Conservation (phyloP, 2,797 vertebrate species). For the Arctocebus calabarensis region DNA sequence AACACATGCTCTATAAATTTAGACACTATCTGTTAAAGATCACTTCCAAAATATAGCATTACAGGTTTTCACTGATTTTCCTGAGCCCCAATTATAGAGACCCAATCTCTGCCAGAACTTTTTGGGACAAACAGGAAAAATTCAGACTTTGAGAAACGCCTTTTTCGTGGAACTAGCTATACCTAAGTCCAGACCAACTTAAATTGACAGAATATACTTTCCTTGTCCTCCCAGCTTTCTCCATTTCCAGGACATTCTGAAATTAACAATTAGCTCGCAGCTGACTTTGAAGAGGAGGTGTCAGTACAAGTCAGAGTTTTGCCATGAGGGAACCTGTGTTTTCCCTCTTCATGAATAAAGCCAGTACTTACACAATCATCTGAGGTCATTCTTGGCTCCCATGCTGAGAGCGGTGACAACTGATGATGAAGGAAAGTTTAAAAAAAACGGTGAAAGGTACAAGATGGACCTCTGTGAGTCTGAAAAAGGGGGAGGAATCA, state of each 20-base stretch:
- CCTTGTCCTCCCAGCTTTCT: background rate
- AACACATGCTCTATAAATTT: conserved; percentile 44
- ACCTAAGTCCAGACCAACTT: conserved; percentile 9
- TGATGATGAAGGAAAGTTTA: background rate
- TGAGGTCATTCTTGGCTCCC: conserved; percentile 59
- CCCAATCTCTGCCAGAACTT: conserved; percentile 1
- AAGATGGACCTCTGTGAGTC: background rate
- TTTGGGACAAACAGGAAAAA: background rate
- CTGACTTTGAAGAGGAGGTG: conserved; percentile 34
- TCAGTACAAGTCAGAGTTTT: background rate
- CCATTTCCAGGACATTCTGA: conserved; percentile 45
- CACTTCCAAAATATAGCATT: conserved; percentile 52
- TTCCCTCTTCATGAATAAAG: conserved; percentile 55
- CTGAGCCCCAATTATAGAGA: background rate
- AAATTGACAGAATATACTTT: conserved; percentile 6
- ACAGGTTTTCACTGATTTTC: conserved; percentile 44
- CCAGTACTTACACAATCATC: conserved; percentile 8
- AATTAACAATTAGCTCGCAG: conserved; percentile 36
- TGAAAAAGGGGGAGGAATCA: background rate
- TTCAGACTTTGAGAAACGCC: conserved; percentile 38
- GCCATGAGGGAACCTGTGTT: background rate
- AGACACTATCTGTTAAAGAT: conserved; percentile 56
- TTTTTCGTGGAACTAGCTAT: conserved; percentile 38
- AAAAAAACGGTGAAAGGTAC: background rate
- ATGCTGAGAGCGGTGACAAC: background rate